A percentile compares a stretch with the other conserved stretches of the same genome.
phyloP scores from a whole-genome alignment of 2,113 vertebrate species.

The Trematomus loennbergii region DNA sequence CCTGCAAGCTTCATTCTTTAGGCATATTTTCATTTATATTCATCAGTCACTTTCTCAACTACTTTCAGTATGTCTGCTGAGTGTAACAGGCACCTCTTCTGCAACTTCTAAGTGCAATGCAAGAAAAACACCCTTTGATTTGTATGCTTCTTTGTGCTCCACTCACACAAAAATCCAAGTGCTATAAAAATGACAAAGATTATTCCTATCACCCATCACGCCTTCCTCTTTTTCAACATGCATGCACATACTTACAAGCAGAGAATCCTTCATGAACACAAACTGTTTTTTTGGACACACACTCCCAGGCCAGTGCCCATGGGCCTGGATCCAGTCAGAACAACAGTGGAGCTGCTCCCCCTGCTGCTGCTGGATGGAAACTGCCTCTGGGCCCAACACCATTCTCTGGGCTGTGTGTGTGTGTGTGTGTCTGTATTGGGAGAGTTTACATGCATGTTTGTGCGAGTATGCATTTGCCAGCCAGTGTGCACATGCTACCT shows the following conservation, averaged over 20 bases:
- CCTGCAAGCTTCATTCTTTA: neutral
- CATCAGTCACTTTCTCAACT: neutral
- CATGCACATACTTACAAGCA: constrained; percentile 18
- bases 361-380: constrained; percentile 89
- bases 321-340: constrained; percentile 78
- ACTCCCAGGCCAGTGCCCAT: constrained; percentile 34
- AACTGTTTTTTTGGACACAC: neutral
- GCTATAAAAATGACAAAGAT: neutral
- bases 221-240: constrained; percentile 5
- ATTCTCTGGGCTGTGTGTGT: constrained; percentile 16
- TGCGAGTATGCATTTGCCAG: constrained; percentile 46
- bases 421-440: constrained; percentile 1
- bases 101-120: neutral
- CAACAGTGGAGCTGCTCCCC: constrained; percentile 95
- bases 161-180: neutral
- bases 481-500: constrained; percentile 43
- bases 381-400: constrained; percentile 68
- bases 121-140: neutral
- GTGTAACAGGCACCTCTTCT: neutral
- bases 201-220: constrained; percentile 15
- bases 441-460: constrained; percentile 25
- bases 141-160: neutral
- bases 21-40: neutral
- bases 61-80: neutral
- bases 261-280: constrained; percentile 13